A percentile compares a stretch with the other conserved stretches of the same genome.
phyloP scores from a whole-genome alignment of 1,140 invertebrate species.

The Papilio polyxenes region DNA sequence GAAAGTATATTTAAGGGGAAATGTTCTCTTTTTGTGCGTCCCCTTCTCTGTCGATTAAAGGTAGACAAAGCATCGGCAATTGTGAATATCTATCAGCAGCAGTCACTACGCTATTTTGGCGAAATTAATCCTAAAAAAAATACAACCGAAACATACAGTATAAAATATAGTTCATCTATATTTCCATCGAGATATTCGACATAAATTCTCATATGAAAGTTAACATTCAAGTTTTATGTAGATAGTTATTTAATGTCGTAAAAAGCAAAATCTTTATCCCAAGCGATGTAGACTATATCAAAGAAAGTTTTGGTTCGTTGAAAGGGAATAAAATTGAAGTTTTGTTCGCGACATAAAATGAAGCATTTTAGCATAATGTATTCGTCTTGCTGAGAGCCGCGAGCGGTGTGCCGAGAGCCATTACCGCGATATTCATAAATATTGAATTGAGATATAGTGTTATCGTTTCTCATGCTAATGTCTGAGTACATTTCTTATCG shows the following conservation, averaged over 20 bases:
- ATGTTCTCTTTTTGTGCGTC: no score
- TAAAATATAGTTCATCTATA: not conserved
- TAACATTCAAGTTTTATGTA: constrained; percentile 13
- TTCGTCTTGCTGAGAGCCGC: constrained; percentile 7
- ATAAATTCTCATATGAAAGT: not conserved
- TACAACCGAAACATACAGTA: not conserved
- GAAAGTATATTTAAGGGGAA: no score
- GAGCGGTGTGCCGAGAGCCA: not conserved
- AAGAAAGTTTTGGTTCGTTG: constrained; percentile 20
- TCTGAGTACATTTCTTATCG: constrained; percentile 2
- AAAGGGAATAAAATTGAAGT: constrained; percentile 29
- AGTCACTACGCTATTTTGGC: no score
- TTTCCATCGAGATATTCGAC: not conserved
- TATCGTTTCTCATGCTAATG: constrained; percentile 29
- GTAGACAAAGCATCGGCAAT: no score
- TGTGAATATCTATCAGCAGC: no score
- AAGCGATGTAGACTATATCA: constrained; percentile 4
- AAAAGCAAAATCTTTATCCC: constrained; percentile 23
- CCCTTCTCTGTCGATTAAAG: no score
- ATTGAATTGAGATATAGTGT: not conserved
- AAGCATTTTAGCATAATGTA: constrained; percentile 33
- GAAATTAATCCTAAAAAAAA: no score
- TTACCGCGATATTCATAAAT: constrained; percentile 24
- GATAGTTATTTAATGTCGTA: not conserved
- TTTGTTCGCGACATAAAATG: constrained; percentile 28